Evolutionary conservation across 2,113 vertebrate species (phyloP).

Genomic region (Lonchura striata): DNA sequence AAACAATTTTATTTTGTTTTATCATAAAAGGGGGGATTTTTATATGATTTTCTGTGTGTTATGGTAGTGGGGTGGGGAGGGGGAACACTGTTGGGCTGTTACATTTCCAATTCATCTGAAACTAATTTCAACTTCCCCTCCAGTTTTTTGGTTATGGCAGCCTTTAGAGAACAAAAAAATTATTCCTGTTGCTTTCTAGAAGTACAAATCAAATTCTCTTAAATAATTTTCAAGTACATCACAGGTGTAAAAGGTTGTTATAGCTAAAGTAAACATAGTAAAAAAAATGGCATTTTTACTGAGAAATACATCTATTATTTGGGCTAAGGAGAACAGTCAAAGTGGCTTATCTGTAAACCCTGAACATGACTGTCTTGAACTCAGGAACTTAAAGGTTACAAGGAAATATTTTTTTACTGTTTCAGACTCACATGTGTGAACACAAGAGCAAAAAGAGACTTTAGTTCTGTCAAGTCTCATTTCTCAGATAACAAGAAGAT

Average conservation of each 20-base stretch:
- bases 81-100: background rate
- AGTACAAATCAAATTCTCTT: background rate
- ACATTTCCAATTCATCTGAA: background rate
- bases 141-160: background rate
- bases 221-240: background rate
- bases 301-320: background rate
- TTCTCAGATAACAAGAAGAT: background rate
- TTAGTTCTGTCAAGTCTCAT: background rate
- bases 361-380: background rate
- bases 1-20: background rate
- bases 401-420: background rate
- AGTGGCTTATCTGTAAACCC: background rate
- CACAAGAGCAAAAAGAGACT: background rate
- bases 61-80: accelerated
- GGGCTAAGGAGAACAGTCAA: background rate
- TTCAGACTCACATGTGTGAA: background rate
- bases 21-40: accelerated
- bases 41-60: accelerated
- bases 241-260: background rate
- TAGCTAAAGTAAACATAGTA: background rate
- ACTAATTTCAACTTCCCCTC: accelerated
- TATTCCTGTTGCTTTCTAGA: background rate
- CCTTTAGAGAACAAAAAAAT: background rate
- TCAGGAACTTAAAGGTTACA: background rate
- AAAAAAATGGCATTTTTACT: background rate